Conservation (phyloP, 2,888 invertebrate genomes). For the Pristionchus maxplancki region DNA sequence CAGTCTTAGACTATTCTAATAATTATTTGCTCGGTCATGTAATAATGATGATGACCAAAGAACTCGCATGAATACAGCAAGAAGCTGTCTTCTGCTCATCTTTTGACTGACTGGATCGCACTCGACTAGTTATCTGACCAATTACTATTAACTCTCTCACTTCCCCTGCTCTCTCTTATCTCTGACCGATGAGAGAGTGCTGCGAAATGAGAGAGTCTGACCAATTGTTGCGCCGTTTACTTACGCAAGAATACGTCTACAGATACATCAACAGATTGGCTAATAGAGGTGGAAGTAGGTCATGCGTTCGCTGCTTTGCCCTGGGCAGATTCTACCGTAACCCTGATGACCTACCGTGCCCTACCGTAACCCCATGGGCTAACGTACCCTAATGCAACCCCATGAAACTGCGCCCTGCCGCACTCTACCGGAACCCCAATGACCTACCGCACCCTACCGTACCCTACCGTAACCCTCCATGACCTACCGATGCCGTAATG, state of each 20-base stretch:
- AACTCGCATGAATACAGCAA: background rate
- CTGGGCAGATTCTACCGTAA: too few relatives aligned
- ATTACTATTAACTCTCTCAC: too few relatives aligned
- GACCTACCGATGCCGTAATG: constrained; percentile 75
- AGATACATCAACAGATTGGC: constrained; percentile 6
- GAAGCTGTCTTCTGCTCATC: background rate
- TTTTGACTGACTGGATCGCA: background rate
- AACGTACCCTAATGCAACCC: background rate
- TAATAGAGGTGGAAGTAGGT: constrained; percentile 11
- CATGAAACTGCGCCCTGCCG: too few relatives aligned
- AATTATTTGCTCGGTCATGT: too few relatives aligned
- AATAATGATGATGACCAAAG: too few relatives aligned
- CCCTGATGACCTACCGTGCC: too few relatives aligned
- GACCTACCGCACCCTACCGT: background rate
- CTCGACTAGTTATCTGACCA: constrained; percentile 1
- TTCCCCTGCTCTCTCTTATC: too few relatives aligned
- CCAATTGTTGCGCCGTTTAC: constrained; percentile 7
- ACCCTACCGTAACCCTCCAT: background rate
- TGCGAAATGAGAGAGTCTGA: too few relatives aligned
- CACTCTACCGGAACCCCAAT: too few relatives aligned
- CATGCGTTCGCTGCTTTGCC: background rate
- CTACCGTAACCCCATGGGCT: too few relatives aligned
- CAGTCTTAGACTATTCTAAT: too few relatives aligned
- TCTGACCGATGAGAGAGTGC: too few relatives aligned
- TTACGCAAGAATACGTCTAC: constrained; percentile 5